Conservation (phyloP, 2,888 invertebrate species). For the Megastigmus dorsalis region DNA sequence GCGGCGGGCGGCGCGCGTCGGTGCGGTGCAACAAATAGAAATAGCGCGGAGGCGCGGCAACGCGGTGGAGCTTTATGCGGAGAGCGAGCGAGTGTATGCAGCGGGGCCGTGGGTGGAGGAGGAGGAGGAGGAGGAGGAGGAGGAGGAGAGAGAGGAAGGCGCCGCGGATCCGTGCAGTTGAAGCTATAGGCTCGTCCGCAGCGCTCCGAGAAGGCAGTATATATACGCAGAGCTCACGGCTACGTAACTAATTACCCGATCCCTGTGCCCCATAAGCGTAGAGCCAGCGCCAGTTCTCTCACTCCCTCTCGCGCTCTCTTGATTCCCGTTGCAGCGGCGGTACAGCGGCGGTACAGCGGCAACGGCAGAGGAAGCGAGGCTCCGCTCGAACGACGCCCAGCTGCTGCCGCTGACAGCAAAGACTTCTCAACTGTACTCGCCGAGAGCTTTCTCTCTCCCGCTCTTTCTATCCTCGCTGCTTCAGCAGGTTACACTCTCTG, state of each 20-base stretch:
- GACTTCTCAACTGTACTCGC: slow-evolving; percentile 70
- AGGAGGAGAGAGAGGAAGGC: neutral
- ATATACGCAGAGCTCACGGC: slow-evolving; percentile 68
- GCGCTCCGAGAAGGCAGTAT: slow-evolving; percentile 38
- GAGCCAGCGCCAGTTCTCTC: slow-evolving; percentile 50
- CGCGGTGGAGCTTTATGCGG: neutral
- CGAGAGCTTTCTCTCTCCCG: slow-evolving; percentile 46
- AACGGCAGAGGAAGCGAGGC: slow-evolving; percentile 55
- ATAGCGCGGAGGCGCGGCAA: neutral
- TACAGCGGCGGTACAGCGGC: slow-evolving; percentile 10
- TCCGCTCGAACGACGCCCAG: slow-evolving; percentile 48
- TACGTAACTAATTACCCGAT: slow-evolving; percentile 72
- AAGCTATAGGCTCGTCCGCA: neutral
- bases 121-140: neutral
- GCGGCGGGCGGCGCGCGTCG: neutral
- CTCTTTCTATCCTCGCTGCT: slow-evolving; percentile 24
- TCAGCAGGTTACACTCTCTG: slow-evolving; percentile 9
- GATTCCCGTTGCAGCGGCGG: slow-evolving; percentile 28
- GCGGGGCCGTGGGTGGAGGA: no score
- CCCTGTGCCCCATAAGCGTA: slow-evolving; percentile 66
- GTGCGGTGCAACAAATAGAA: slow-evolving; percentile 2
- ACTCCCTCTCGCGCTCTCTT: no score
- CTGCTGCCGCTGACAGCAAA: slow-evolving; percentile 73
- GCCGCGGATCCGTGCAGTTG: no score
- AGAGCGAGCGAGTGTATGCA: neutral